A percentile compares a stretch with the other conserved stretches of the same genome.
Conservation (phyloP, 1,140 invertebrate genomes). For the Oreohelix idahoensis region DNA sequence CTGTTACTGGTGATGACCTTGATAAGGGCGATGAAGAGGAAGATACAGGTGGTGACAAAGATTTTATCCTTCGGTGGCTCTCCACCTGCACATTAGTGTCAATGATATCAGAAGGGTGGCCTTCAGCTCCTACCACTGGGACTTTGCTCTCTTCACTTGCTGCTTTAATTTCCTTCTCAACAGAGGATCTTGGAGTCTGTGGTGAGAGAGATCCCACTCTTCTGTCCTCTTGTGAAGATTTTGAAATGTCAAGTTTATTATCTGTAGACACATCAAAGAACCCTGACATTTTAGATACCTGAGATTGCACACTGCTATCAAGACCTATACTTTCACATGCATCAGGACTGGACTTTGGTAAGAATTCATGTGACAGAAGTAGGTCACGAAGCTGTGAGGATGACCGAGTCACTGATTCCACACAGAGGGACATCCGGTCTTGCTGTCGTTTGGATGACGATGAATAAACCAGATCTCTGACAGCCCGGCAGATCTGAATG, state of each 20-base stretch:
- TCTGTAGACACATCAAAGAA: neutral
- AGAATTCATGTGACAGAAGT: constrained; percentile 41
- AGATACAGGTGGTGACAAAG: neutral
- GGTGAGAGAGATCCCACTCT: neutral
- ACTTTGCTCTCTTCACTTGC: neutral
- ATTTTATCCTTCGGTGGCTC: neutral
- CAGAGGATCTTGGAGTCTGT: neutral
- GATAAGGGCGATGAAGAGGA: neutral
- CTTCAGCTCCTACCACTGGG: neutral
- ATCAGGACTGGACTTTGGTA: neutral
- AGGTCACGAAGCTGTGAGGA: constrained; percentile 53
- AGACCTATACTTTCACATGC: neutral
- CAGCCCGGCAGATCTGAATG: constrained; percentile 60
- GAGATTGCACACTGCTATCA: neutral
- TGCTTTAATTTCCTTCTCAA: neutral
- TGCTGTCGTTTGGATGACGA: constrained; percentile 51
- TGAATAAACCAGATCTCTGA: constrained; percentile 60
- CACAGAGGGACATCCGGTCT: constrained; percentile 55
- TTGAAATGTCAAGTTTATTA: neutral
- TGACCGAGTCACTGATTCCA: constrained; percentile 54
- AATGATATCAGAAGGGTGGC: neutral
- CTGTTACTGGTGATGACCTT: neutral
- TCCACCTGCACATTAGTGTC: neutral
- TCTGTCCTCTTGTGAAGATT: neutral
- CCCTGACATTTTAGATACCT: neutral